Conservation (phyloP, 1,140 invertebrate genomes). For the Trichonephila clavipes region DNA sequence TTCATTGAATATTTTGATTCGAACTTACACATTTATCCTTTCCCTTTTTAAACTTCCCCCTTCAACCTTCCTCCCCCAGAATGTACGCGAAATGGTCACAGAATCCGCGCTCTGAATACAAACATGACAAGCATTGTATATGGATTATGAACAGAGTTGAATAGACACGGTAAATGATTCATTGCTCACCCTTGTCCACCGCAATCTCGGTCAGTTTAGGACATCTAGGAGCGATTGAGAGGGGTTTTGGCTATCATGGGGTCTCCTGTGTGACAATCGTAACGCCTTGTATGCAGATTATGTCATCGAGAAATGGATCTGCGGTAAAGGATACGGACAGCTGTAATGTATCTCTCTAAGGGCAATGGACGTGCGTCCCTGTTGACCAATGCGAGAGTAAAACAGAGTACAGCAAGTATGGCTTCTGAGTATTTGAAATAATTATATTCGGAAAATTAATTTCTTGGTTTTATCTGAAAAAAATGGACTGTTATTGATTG, state of each 20-base stretch:
- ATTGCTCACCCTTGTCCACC: not conserved
- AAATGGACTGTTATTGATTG: too few relatives aligned
- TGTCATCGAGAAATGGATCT: constrained; percentile 30
- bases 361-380: not conserved
- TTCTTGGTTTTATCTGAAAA: too few relatives aligned
- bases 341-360: not conserved
- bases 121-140: not conserved
- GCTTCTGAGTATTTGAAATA: too few relatives aligned
- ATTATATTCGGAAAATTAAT: too few relatives aligned
- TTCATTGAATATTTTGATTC: too few relatives aligned
- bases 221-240: not conserved
- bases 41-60: too few relatives aligned
- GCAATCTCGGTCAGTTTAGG: not conserved
- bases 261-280: not conserved
- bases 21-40: too few relatives aligned
- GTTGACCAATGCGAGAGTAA: not conserved
- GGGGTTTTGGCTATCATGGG: not conserved
- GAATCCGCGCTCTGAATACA: not conserved
- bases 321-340: not conserved
- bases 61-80: too few relatives aligned
- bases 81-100: not conserved
- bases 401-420: too few relatives aligned
- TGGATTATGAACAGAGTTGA: not conserved
- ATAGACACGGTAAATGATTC: not conserved
- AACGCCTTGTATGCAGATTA: constrained; percentile 40